These are phyloP conservation scores for Elephantulus edwardii DNA, from an alignment of 2,113 vertebrate genomes.

Conservation along the genomic window DNA sequence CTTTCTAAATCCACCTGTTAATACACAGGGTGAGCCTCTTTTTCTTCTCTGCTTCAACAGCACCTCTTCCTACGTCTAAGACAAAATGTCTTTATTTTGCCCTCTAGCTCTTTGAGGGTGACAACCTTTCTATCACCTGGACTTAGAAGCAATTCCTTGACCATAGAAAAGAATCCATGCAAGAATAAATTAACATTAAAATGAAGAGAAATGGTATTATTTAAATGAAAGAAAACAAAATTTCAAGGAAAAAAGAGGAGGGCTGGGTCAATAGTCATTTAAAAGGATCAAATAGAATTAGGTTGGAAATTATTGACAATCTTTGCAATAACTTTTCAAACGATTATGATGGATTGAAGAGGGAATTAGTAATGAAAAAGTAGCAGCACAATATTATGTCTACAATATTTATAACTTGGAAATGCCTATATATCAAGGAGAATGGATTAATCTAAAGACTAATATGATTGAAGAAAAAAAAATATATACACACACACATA, in stretches of 20 bases:
- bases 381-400: neutral
- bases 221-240: neutral
- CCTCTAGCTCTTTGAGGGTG: neutral
- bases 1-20: neutral
- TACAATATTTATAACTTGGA: neutral
- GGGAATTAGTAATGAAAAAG: neutral
- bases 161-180: neutral
- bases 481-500: no score
- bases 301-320: neutral
- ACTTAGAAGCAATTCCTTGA: neutral
- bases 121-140: neutral
- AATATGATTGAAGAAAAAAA: neutral
- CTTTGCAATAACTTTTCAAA: conserved; percentile 12
- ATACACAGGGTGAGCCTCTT: neutral
- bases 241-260: neutral
- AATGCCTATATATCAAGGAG: neutral
- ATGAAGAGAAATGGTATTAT: neutral
- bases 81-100: neutral
- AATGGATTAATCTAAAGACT: neutral
- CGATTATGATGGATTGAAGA: neutral
- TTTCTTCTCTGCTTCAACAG: neutral
- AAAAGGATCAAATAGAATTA: conserved; percentile 9
- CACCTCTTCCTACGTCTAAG: neutral
- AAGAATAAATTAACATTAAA: neutral
- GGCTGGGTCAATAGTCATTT: neutral